These are phyloP conservation scores for Limnephilus auricula DNA, from an alignment of 2,888 invertebrate species.

Conservation along the genomic window DNA sequence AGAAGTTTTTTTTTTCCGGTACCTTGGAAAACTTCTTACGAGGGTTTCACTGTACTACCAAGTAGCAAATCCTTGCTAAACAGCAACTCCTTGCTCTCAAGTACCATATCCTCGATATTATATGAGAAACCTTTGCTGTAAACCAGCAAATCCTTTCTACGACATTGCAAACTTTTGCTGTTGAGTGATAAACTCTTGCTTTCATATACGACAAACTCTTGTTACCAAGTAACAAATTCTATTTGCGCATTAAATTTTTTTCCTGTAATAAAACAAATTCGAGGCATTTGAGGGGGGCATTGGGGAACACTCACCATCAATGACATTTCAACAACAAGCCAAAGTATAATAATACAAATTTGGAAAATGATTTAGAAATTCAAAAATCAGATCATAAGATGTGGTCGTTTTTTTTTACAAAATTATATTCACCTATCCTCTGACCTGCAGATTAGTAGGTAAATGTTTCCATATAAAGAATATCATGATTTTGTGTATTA, in stretches of 20 bases:
- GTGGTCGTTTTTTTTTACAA: neutral
- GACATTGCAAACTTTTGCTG: no score
- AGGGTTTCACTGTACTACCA: no score
- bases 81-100: no score
- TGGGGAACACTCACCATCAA: neutral
- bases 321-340: neutral
- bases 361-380: neutral
- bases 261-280: neutral
- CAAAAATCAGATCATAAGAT: neutral
- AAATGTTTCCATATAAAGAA: neutral
- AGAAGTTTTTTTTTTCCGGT: no score
- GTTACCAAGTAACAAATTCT: neutral
- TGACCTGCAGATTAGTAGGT: neutral
- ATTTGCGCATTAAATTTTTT: no score
- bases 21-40: no score
- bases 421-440: neutral
- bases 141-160: no score
- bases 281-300: neutral
- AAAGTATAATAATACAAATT: neutral
- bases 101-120: no score
- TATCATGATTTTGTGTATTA: neutral
- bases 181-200: neutral
- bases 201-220: neutral
- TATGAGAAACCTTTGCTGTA: no score
- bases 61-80: no score